Evolutionary conservation across 2,888 invertebrate species (phyloP), one percentile per base, ranked within the genome.

Genomic region (Hirtodrosophila histrioides): DNA sequence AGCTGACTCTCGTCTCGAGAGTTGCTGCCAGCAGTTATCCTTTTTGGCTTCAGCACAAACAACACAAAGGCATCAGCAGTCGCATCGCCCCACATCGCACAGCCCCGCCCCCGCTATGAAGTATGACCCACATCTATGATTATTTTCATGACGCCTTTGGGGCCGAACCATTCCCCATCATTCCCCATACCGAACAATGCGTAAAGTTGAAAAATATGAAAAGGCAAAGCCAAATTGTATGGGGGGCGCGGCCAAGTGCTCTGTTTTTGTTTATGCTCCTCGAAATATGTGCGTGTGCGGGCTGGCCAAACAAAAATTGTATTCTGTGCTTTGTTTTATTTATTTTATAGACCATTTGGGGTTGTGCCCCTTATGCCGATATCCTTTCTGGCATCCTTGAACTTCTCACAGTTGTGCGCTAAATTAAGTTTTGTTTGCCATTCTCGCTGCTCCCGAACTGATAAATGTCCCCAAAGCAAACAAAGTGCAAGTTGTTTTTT

Each of bases 111-210:
- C 24, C 58, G 45, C 53, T 55, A 54, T 68, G 40, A 79, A 83
- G 76, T 74, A 73, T 88, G 83, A 87, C 86, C 86, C 89, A 86
- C 88, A 87, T 86, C 88, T 83, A 88, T 86, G 88, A 87, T 88
- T 88, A 88, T 85, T 88, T 87, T 81, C 88, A 74, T 86, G 75
- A 75, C 71, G 89, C 86, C 86, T 88, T 72, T 69, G 88, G 86
- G 88, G 75, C 78, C 63, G 55, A 62, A 61, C 68, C 80, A 61
- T 76, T 63, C 17, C 17, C 17, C 17, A 17, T 17, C 17, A 17
- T 17, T 17, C 17, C 70, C 64, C 75, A 61, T 54, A 23, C 61
- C 41, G 44, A 62, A 53, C 66, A 76, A 61, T 78, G 86, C 79
- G 72, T 75, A 83, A 75, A 81, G 81, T 77, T 84, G 55, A 84